Evolutionary conservation across 1,140 invertebrate genomes (phyloP).

Genomic region (Drosophila kurseongensis): DNA sequence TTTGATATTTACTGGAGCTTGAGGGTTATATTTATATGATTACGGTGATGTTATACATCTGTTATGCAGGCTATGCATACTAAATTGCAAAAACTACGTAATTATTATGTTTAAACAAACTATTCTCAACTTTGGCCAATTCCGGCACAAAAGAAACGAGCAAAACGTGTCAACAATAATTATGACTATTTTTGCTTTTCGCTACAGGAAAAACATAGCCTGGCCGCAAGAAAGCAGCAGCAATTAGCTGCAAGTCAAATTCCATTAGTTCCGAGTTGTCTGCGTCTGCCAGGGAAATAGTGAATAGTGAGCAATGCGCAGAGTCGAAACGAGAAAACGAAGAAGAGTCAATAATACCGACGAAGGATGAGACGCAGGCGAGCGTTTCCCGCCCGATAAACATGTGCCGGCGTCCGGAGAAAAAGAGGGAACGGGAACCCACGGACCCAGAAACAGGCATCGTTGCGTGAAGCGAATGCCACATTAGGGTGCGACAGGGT

Average conservation of each 20-base stretch:
- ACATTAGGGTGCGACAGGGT: constrained; percentile 59
- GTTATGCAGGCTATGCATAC: no score
- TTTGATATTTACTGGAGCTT: no score
- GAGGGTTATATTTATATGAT: neutral
- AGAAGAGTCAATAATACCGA: constrained; percentile 20
- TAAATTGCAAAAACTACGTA: neutral
- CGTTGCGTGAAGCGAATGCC: constrained; percentile 43
- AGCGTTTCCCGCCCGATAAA: constrained; percentile 30
- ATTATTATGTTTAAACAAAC: no score
- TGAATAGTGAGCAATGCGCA: neutral
- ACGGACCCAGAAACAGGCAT: constrained; percentile 33
- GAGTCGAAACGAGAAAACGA: neutral
- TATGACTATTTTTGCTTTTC: neutral
- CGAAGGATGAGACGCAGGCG: constrained; percentile 35
- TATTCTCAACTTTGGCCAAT: neutral
- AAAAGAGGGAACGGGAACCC: constrained; percentile 17
- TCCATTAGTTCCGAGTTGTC: constrained; percentile 10
- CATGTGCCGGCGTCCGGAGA: constrained; percentile 26
- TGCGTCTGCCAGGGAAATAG: neutral
- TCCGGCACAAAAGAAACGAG: neutral
- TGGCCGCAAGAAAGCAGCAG: constrained; percentile 2
- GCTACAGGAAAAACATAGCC: neutral
- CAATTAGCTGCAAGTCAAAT: constrained; percentile 28
- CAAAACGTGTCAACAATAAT: constrained; percentile 6
- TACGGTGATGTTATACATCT: no score